Evolutionary conservation across 2,797 vertebrate genomes (phyloP), one percentile per base, ranked within the genome.

Genomic region (Liasis olivaceus): DNA sequence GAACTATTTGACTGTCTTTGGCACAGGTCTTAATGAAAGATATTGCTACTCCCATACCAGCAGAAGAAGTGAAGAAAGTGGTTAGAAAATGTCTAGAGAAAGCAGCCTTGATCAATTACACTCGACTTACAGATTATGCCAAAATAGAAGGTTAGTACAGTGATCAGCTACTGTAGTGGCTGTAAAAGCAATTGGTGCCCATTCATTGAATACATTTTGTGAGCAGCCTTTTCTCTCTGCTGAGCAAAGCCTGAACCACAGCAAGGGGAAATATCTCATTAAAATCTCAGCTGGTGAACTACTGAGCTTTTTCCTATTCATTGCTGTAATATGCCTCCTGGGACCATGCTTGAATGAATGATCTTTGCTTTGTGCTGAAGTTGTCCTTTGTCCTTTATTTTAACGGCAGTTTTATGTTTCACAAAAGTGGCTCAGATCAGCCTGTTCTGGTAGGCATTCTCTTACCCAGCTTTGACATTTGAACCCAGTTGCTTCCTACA

Each of bases 11-110:
- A 95, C 94, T 97, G 59, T 96, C 93, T 96, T 94, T 96, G 90
- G 64, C 92, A 90, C 96, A 99, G 99, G 98, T 99, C 94, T 97
- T 99, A 96, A 99, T 99, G 99, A 99, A 99, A 97, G 99, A 99
- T 97, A 99, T 99, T 96, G 98, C 98, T 93, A 99, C 99, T 31
- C 98, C 98, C 1, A 98, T 99, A 93, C 98, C 99, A 89, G 97
- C 98, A 26, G 99, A 99, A 95, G 99, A 99, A 92, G 99, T 99
- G 98, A 99, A 98, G 97, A 99, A 98, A 94, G 98, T 99, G 96
- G 98, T 99, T 96, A 98, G 99, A 97, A 98, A 97, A 95, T 99
- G 99, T 98, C 98, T 99, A 95, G 98, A 99, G 96, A 98, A 99
- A 96, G 99, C 99, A 8, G 99, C 99, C 92, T 98, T 98, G 91